A percentile compares a stretch with the other conserved stretches of the same genome.
phyloP scores from a whole-genome alignment of 2,113 vertebrate genomes.

The Herpetotheres cachinnans region DNA sequence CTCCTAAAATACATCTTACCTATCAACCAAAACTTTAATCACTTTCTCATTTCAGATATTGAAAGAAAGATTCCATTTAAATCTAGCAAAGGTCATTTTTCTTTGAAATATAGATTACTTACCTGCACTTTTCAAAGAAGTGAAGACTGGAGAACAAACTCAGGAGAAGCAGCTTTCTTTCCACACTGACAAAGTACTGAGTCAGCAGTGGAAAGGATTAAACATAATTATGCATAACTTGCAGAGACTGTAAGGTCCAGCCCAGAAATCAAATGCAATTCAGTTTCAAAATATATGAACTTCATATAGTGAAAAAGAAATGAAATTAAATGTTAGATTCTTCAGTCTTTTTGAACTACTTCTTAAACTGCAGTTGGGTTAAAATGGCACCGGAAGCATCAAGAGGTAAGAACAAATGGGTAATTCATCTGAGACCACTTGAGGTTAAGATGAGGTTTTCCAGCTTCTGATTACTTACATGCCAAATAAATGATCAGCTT shows the following conservation, averaged over 20 bases:
- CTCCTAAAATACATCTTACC: constrained; percentile 74
- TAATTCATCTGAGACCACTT: neutral
- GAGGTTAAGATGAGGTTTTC: neutral
- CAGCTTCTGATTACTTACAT: neutral
- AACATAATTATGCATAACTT: constrained; percentile 44
- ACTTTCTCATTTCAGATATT: constrained; percentile 78
- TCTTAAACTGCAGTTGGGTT: constrained; percentile 4
- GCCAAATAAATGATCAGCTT: neutral
- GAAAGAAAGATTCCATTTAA: constrained; percentile 78
- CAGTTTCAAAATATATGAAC: neutral
- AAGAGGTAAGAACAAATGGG: neutral
- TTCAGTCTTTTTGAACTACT: constrained; percentile 7
- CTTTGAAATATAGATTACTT: constrained; percentile 77
- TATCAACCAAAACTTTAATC: constrained; percentile 78
- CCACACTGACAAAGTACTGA: constrained; percentile 47
- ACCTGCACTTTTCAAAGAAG: constrained; percentile 56
- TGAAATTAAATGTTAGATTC: neutral
- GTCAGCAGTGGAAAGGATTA: constrained; percentile 69
- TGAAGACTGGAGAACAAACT: constrained; percentile 46
- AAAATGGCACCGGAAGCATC: constrained; percentile 28
- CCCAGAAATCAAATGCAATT: constrained; percentile 55
- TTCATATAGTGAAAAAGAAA: neutral
- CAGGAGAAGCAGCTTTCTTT: neutral
- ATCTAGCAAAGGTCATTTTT: constrained; percentile 79
- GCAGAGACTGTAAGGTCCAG: constrained; percentile 31